These are phyloP conservation scores for Acrobasis suavella DNA, from an alignment of 2,888 invertebrate species.

Conservation along the genomic window DNA sequence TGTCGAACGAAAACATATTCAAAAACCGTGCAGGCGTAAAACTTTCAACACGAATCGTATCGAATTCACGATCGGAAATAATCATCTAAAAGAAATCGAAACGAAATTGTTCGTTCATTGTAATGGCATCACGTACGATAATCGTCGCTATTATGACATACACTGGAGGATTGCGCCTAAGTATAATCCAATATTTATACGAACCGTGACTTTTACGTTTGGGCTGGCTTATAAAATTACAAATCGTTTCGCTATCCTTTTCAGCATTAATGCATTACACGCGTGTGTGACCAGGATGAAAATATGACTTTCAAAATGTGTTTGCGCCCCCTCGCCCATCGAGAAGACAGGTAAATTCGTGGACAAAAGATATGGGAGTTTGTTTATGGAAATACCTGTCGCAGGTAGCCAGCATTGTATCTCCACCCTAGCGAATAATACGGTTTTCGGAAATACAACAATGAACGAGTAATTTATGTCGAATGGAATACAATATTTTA, in stretches of 20 bases:
- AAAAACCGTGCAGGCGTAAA: slow-evolving; percentile 53
- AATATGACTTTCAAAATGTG: slow-evolving; percentile 24
- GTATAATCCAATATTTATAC: slow-evolving; percentile 81
- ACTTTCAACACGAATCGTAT: slow-evolving; percentile 57
- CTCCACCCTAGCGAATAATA: slow-evolving; percentile 68
- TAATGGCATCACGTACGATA: slow-evolving; percentile 81
- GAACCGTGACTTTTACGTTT: slow-evolving; percentile 66
- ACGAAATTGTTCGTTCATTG: slow-evolving; percentile 67
- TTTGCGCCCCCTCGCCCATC: slow-evolving; percentile 51
- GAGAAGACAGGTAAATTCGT: slow-evolving; percentile 73
- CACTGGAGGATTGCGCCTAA: slow-evolving; percentile 76
- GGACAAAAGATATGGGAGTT: slow-evolving; percentile 72
- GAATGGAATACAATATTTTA: slow-evolving; percentile 67
- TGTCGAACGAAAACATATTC: slow-evolving; percentile 24
- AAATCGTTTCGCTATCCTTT: slow-evolving; percentile 36
- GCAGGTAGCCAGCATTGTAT: slow-evolving; percentile 73
- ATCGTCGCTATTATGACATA: slow-evolving; percentile 80
- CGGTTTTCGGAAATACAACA: slow-evolving; percentile 79
- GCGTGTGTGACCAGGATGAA: slow-evolving; percentile 30
- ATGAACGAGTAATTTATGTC: slow-evolving; percentile 78
- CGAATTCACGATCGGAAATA: slow-evolving; percentile 63
- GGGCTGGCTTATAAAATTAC: slow-evolving; percentile 35
- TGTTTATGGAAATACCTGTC: slow-evolving; percentile 70
- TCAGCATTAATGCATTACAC: slow-evolving; percentile 26
- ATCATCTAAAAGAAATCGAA: slow-evolving; percentile 72